Conservation (phyloP, 2,113 vertebrate genomes). For the Rissa tridactyla region DNA sequence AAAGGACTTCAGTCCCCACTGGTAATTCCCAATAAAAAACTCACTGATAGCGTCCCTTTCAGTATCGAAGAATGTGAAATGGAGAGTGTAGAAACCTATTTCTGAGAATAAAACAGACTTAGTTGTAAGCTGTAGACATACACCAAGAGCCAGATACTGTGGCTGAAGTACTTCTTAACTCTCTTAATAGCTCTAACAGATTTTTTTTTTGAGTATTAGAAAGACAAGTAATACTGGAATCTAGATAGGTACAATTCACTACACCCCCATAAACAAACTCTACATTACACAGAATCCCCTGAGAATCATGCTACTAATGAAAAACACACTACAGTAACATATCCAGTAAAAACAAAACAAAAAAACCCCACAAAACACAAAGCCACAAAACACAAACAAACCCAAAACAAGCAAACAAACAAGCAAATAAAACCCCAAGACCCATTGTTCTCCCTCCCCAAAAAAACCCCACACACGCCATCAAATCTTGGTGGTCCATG, state of each 20-base stretch:
- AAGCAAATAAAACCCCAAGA: not conserved
- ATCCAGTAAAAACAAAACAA: not conserved
- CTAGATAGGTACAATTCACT: not conserved
- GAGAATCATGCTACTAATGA: not conserved
- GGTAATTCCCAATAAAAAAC: not conserved
- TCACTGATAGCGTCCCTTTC: not conserved
- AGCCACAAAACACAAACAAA: too few relatives aligned
- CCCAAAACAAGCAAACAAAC: not conserved
- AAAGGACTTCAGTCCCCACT: not conserved
- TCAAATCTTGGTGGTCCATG: not conserved
- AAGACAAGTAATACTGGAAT: not conserved
- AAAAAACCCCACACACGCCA: fast-evolving
- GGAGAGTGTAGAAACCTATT: not conserved
- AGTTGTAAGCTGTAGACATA: not conserved
- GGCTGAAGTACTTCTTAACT: not conserved
- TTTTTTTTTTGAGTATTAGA: not conserved
- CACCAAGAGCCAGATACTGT: not conserved
- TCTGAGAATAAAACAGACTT: not conserved
- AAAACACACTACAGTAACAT: not conserved
- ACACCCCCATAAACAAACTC: not conserved
- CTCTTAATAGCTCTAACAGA: not conserved
- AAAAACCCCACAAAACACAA: not conserved
- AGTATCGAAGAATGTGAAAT: not conserved
- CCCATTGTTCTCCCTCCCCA: fast-evolving
- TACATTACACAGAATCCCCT: not conserved